phyloP scores from a whole-genome alignment of 2,113 vertebrate species.

The Osmerus eperlanus region DNA sequence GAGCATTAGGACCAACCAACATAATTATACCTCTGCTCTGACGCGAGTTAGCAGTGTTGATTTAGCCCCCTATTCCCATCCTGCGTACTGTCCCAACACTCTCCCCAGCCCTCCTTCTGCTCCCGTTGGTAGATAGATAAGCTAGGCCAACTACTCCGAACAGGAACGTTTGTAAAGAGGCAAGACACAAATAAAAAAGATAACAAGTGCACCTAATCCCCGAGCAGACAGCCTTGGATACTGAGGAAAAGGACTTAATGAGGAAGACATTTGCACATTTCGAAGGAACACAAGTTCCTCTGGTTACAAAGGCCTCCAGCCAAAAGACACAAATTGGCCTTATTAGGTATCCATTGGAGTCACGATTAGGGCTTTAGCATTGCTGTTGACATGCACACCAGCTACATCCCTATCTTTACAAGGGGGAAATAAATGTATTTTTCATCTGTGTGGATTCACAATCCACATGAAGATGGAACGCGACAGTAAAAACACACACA shows the following conservation, averaged over 20 bases:
- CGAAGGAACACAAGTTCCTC: slow-evolving; percentile 20
- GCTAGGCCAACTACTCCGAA: slow-evolving; percentile 20
- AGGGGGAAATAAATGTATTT: too few relatives aligned
- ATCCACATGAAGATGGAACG: neutral
- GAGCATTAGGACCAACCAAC: too few relatives aligned
- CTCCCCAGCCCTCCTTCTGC: too few relatives aligned
- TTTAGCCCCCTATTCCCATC: too few relatives aligned
- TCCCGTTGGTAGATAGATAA: neutral
- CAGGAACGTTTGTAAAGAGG: neutral
- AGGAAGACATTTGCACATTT: slow-evolving; percentile 19
- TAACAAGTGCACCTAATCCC: slow-evolving; percentile 28
- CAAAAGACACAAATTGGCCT: slow-evolving; percentile 8
- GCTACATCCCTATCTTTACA: too few relatives aligned
- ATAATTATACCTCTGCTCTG: too few relatives aligned
- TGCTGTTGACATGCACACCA: too few relatives aligned
- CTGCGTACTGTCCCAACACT: too few relatives aligned
- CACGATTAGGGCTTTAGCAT: neutral
- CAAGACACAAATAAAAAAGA: slow-evolving; percentile 29
- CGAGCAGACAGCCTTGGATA: slow-evolving; percentile 30
- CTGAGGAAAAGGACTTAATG: slow-evolving; percentile 40
- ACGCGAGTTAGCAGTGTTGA: too few relatives aligned
- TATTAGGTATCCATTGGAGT: slow-evolving; percentile 12
- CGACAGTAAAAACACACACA: neutral
- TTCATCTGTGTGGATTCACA: neutral
- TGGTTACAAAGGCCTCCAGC: slow-evolving; percentile 37